Evolutionary conservation across 2,113 vertebrate genomes (phyloP), one percentile per base, ranked within the genome.

Genomic region (Serilophus lunatus): DNA sequence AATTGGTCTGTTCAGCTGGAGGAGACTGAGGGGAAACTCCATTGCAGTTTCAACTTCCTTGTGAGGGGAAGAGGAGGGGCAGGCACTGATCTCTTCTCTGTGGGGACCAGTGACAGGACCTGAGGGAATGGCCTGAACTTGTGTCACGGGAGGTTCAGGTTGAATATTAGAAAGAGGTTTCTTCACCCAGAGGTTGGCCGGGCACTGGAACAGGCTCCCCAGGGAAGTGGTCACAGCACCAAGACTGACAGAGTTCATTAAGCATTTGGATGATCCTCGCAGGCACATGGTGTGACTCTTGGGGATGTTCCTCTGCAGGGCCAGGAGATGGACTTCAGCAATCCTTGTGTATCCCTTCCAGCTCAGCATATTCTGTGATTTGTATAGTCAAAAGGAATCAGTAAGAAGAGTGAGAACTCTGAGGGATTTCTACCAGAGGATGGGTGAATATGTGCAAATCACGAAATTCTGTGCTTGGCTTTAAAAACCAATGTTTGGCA

Each of bases 401-500:
- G 31, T 31, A 64, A 38, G 19, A 80, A 66, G 1, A 68, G 10
- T 7, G 18, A 84, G n/a, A 90, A 85, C n/a, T 54, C 35, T 4
- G 2, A 5, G 2, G 5, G 11, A 0, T 1, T 61, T 61, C 69
- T 65, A 61, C 9, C 14, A 53, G 54, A 76, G 28, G 20, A 56
- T 56, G 22, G 38, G 23, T 29, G 24, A 80, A 3, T 44, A 82
- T 10, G 7, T 57, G 13, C 28, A 75, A 60, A 68, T 50, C 5
- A 28, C 35, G 56, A 65, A 61, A 11, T 29, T 47, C 22, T 44
- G 24, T 64, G 24, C 28, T 72, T 56, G 45, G 19, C 13, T 88
- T 92, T 56, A 49, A 82, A 36, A 12, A 72, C 40, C 18, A 74
- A 36, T 15, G 77, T 51, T 61, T 69, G 19, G 5, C 86, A 70